Base-by-base conservation (phyloP, 2,113 vertebrate genomes). In the Daphoenositta chrysoptera region DNA sequence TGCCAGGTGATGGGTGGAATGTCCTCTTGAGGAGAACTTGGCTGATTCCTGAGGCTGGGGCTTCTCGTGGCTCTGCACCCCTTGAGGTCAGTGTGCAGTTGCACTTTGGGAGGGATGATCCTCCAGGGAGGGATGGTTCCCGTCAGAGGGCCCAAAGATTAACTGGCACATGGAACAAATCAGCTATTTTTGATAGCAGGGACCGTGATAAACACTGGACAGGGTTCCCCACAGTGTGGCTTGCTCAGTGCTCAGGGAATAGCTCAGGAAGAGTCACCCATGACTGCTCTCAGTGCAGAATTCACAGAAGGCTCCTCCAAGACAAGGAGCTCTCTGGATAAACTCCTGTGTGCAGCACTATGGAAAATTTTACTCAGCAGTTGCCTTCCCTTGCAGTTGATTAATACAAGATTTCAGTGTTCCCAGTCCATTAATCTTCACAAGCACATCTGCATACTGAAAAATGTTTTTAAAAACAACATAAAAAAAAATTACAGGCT, bases 371-470 rank as follows among this genome's bases (percentile, higher is more conserved):
- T 83, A 18, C 78, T 95, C 93, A 44, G 23, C 42, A 17, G 39
- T 82, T 87, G 47, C 87, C 63, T 94, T 77, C 88, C 28, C 45
- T 44, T 71, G 76, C 63, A 66, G 91, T 45, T 94, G 93, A 96
- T 96, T 94, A 90, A 91, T 75, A 83, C 57, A 77, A 96, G 89
- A 90, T 83, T 89, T 85, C 84, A 76, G 40, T 78, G 83, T 89
- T 96, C 94, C 92, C 91, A 93, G 81, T 92, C 83, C 90, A 85
- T 92, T 94, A 94, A 78, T 94, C 83, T 76, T 90, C 88, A 65
- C 92, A 66, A 90, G 92, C 83, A 86, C 88, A 83, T 83, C 61
- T 92, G 53, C 82, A 92, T 84, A 95, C 77, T 85, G 63, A 88
- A 84, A 86, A 76, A 53, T 93, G 66, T 85, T 94, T 88, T 80